phyloP scores from a whole-genome alignment of 1,140 invertebrate species.

The Phocides pigmalion region DNA sequence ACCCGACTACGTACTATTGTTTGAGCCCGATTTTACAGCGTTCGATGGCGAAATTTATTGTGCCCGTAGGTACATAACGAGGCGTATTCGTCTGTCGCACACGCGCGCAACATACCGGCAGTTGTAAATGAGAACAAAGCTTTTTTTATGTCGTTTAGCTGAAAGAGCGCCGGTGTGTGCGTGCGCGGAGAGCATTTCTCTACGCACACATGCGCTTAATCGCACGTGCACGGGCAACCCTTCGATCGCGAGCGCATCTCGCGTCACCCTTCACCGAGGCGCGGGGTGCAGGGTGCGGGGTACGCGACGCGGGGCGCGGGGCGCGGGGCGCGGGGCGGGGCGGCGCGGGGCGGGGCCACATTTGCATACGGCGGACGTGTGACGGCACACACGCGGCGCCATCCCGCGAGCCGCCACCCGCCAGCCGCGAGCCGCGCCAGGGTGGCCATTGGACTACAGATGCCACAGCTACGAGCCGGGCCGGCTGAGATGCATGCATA shows the following conservation, averaged over 20 bases:
- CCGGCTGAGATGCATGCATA: too few species aligned
- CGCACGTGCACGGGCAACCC: conserved; percentile 47
- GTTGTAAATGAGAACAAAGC: conserved; percentile 43
- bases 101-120: conserved; percentile 9
- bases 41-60: conserved; percentile 9
- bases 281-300: conserved; percentile 27
- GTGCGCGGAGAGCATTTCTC: conserved; percentile 12
- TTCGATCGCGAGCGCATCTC: conserved; percentile 33
- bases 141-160: conserved; percentile 38
- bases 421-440: too few species aligned
- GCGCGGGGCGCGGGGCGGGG: conserved; percentile 36
- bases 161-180: conserved; percentile 22
- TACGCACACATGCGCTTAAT: conserved; percentile 27
- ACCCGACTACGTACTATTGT: neutral
- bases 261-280: conserved; percentile 39
- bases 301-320: neutral
- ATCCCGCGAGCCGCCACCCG: neutral
- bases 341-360: conserved; percentile 39
- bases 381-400: conserved; percentile 31
- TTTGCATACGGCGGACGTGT: conserved; percentile 53
- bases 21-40: neutral
- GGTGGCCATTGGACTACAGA: too few species aligned
- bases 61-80: conserved; percentile 12
- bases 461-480: too few species aligned
- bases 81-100: conserved; percentile 17